A percentile compares a stretch with the other conserved stretches of the same genome.
phyloP scores from a whole-genome alignment of 92 coral and sea anemone species.

The Virgularia gustaviana region DNA sequence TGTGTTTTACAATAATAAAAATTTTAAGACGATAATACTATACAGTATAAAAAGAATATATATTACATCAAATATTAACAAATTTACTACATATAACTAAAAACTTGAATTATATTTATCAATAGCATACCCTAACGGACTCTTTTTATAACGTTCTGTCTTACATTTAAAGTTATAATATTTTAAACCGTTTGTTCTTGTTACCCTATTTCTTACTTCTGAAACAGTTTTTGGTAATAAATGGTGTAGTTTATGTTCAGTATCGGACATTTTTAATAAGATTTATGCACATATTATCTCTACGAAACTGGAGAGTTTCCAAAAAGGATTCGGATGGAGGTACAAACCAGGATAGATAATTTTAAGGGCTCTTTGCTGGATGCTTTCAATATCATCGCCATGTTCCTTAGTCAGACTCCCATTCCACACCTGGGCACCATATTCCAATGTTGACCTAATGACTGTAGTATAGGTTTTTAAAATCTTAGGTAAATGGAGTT shows the following conservation, averaged over 20 bases:
- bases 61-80: no score
- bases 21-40: no score
- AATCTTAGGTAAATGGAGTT: no score
- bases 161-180: background rate
- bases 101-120: slow-evolving; percentile 11
- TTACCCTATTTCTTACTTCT: background rate
- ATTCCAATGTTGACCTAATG: slow-evolving; percentile 1
- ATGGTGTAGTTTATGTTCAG: slow-evolving; percentile 1
- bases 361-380: slow-evolving; percentile 7
- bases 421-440: slow-evolving; percentile 25
- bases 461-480: background rate
- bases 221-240: background rate
- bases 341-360: slow-evolving; percentile 9
- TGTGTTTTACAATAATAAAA: no score
- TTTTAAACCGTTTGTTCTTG: background rate
- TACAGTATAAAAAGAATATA: no score
- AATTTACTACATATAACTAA: no score
- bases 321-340: background rate
- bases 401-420: slow-evolving; percentile 14
- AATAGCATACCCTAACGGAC: slow-evolving; percentile 6
- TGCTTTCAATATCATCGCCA: slow-evolving; percentile 8
- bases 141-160: slow-evolving; percentile 9
- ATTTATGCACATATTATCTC: background rate
- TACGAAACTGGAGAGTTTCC: background rate
- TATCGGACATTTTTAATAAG: background rate